A percentile compares a stretch with the other conserved stretches of the same genome.
Conservation (phyloP, 1,140 invertebrate genomes). For the Drosophila persimilis region DNA sequence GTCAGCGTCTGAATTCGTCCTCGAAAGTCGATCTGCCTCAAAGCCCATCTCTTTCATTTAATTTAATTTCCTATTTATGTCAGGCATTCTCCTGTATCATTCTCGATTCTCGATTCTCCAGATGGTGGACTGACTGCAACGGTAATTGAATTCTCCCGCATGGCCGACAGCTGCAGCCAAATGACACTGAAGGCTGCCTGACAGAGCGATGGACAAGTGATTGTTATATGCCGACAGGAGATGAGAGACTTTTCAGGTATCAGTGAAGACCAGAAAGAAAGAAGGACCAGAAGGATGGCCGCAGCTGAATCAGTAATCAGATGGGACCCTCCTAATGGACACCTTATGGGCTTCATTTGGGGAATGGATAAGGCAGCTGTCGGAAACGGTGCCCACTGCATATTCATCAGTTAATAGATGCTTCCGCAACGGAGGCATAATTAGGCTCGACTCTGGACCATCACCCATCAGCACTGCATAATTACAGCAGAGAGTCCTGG, state of each 20-base stretch:
- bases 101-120: neutral
- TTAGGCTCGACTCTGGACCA: constrained; percentile 18
- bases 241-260: neutral
- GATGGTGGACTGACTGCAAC: constrained; percentile 21
- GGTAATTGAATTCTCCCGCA: constrained; percentile 41
- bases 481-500: constrained; percentile 16
- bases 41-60: constrained; percentile 46
- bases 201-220: no score
- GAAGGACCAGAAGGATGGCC: no score
- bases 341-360: constrained; percentile 26
- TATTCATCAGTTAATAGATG: constrained; percentile 38
- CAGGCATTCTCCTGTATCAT: constrained; percentile 10
- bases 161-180: constrained; percentile 15
- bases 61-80: constrained; percentile 72
- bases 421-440: constrained; percentile 5
- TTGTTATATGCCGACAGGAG: no score
- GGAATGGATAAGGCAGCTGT: constrained; percentile 13
- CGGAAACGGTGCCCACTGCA: constrained; percentile 15
- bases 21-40: constrained; percentile 2
- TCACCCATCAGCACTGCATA: constrained; percentile 40
- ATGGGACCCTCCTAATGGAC: constrained; percentile 15
- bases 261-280: neutral
- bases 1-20: constrained; percentile 17
- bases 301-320: no score
- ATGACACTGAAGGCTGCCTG: neutral